Percentiles rank a stretch among this genome's conserved stretches.
Conservation (phyloP, 2,888 invertebrate species). For the Prenolepis imparis region DNA sequence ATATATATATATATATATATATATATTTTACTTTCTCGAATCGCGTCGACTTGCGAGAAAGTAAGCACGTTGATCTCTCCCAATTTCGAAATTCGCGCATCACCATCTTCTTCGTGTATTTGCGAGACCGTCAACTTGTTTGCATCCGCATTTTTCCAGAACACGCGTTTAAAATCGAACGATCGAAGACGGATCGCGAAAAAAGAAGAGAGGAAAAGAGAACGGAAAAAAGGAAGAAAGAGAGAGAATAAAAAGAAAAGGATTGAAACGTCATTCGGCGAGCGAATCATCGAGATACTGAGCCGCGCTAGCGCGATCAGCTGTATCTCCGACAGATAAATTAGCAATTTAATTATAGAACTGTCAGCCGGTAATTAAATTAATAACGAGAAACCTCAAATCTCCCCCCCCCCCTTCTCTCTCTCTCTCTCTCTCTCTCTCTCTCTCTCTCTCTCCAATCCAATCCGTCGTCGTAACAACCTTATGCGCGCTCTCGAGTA, state of each 20-base stretch:
- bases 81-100: conserved; percentile 22
- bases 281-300: conserved; percentile 79
- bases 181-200: conserved; percentile 50
- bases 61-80: too few relatives aligned
- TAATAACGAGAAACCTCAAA: conserved; percentile 85
- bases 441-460: conserved; percentile 71
- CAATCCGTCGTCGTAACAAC: conserved; percentile 82
- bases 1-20: too few relatives aligned
- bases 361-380: conserved; percentile 86
- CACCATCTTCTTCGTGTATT: background rate
- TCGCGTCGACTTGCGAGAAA: too few relatives aligned
- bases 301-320: conserved; percentile 70
- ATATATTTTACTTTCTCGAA: too few relatives aligned
- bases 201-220: conserved; percentile 30
- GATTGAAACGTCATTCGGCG: conserved; percentile 83
- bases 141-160: conserved; percentile 27
- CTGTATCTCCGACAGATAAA: conserved; percentile 84
- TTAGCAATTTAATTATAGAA: conserved; percentile 86
- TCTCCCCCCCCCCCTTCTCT: conserved; percentile 54
- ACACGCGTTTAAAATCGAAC: conserved; percentile 53
- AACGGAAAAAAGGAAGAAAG: conserved; percentile 14
- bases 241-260: conserved; percentile 68
- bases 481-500: conserved; percentile 75
- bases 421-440: conserved; percentile 43
- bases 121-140: background rate